Percentiles rank a stretch among this genome's conserved stretches.
Evolutionary conservation across 1,140 invertebrate genomes (phyloP).

Genomic region (Formica exsecta): DNA sequence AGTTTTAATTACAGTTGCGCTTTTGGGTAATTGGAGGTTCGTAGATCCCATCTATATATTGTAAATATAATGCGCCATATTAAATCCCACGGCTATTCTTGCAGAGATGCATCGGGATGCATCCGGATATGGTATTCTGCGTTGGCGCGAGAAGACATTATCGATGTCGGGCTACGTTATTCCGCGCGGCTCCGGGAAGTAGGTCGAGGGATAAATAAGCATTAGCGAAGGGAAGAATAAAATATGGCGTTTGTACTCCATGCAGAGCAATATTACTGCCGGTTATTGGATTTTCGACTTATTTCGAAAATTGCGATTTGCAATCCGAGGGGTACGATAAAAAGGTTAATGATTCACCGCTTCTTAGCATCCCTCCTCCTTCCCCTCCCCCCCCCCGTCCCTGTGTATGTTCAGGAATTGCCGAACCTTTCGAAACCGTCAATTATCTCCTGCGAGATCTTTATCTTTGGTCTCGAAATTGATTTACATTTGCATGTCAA

Average conservation of each 20-base stretch:
- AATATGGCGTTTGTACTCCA: conserved; percentile 49
- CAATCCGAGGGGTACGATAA: conserved; percentile 9
- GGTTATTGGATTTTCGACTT: conserved; percentile 44
- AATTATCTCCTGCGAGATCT: conserved; percentile 20
- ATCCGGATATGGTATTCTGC: conserved; percentile 5
- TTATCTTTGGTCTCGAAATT: conserved; percentile 26
- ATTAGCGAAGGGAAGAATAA: conserved; percentile 66
- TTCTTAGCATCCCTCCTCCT: not conserved
- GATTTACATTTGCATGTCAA: conserved; percentile 20
- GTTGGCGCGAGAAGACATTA: conserved; percentile 60
- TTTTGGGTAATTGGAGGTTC: conserved; percentile 3
- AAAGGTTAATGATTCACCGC: conserved; percentile 69
- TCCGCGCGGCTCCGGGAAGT: conserved; percentile 48
- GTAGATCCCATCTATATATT: not conserved
- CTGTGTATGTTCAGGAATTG: not conserved
- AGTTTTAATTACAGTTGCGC: conserved; percentile 3
- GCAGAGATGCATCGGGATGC: conserved; percentile 3
- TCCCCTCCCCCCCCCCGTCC: no score
- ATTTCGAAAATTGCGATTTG: conserved; percentile 23
- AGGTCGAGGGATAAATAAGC: conserved; percentile 74
- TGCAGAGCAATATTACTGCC: conserved; percentile 48
- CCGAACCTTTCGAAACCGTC: not conserved
- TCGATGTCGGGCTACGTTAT: conserved; percentile 63
- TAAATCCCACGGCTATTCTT: conserved; percentile 66
- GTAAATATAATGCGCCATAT: conserved; percentile 38